phyloP scores from a whole-genome alignment of 1,140 invertebrate species.

The Harlomillsia oculata region DNA sequence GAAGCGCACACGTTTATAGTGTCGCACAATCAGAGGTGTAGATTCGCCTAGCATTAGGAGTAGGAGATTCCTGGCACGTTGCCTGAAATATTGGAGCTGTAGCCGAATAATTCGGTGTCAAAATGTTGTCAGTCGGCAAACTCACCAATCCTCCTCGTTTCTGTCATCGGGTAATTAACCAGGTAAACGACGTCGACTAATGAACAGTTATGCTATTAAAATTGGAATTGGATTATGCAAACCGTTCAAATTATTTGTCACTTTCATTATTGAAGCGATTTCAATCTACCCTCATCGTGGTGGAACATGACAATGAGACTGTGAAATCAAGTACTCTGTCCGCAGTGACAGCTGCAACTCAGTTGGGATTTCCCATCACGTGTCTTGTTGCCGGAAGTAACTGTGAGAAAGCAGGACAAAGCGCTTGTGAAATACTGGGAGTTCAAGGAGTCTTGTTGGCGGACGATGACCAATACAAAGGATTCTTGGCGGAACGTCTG shows the following conservation, averaged over 20 bases:
- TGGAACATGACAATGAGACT: conserved; percentile 85
- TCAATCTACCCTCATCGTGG: conserved; percentile 69
- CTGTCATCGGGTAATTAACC: too few species aligned
- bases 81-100: too few species aligned
- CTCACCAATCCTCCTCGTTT: too few species aligned
- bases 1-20: too few species aligned
- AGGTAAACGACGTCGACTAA: too few species aligned
- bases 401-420: conserved; percentile 69
- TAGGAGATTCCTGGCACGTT: too few species aligned
- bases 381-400: conserved; percentile 82
- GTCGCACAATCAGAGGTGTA: too few species aligned
- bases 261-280: conserved; percentile 42
- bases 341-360: conserved; percentile 79
- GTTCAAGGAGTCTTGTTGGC: conserved; percentile 77
- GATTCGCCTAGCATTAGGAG: too few species aligned
- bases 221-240: too few species aligned
- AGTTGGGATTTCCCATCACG: conserved; percentile 82
- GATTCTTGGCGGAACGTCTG: conserved; percentile 76
- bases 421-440: conserved; percentile 69
- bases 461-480: conserved; percentile 79
- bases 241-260: background rate
- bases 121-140: too few species aligned
- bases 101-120: too few species aligned
- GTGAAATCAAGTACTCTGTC: conserved; percentile 79
- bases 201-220: too few species aligned